Evolutionary conservation across 2,113 vertebrate genomes (phyloP).

Genomic region (Haemorhous mexicanus): DNA sequence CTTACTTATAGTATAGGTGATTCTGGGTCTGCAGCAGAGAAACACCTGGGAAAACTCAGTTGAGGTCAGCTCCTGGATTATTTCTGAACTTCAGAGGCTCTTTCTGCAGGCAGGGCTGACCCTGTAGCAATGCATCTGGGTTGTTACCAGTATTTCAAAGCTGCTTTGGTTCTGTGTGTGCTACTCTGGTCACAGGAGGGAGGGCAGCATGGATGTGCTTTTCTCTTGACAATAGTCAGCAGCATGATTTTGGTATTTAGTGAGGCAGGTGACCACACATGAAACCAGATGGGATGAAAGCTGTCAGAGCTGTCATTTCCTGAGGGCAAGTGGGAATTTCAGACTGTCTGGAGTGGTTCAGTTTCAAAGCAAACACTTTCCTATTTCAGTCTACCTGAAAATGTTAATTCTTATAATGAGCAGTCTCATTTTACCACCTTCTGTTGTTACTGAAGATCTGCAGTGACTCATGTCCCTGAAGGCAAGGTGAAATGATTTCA

Average conservation of each 20-base stretch:
- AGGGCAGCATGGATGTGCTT: neutral
- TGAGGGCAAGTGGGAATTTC: neutral
- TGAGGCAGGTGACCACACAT: neutral
- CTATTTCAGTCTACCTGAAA: neutral
- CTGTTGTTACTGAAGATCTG: neutral
- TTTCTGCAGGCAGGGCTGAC: neutral
- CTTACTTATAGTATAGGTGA: neutral
- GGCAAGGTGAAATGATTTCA: neutral
- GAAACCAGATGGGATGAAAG: neutral
- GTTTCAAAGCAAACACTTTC: neutral
- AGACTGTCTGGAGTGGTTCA: neutral
- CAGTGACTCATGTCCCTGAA: neutral
- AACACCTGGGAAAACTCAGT: neutral
- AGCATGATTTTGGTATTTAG: neutral
- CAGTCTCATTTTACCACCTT: neutral
- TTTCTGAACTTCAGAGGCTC: neutral
- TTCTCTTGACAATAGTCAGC: neutral
- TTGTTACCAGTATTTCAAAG: neutral
- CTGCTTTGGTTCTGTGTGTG: neutral
- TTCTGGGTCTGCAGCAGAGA: neutral
- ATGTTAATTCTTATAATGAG: neutral
- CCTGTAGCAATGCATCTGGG: neutral
- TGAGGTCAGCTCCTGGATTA: neutral
- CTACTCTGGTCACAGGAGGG: neutral
- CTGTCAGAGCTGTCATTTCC: neutral